Evolutionary conservation across 2,888 invertebrate genomes (phyloP).

Genomic region (Aromia moschata): DNA sequence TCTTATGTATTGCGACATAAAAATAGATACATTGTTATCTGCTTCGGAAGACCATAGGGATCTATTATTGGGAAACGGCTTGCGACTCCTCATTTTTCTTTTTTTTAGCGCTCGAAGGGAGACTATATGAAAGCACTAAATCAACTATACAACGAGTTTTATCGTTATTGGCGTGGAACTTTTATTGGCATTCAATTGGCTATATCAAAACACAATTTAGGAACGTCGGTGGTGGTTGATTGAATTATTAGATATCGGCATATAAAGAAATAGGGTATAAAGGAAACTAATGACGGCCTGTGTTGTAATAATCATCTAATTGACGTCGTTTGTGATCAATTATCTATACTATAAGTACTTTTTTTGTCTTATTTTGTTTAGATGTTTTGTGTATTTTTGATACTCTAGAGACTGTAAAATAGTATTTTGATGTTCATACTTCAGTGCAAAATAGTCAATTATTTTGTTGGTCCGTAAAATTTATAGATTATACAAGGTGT

Average conservation of each 20-base stretch:
- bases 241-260: background rate
- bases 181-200: background rate
- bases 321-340: no score
- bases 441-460: no score
- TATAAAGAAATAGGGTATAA: slow-evolving; percentile 4
- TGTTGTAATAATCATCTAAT: no score
- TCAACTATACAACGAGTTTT: background rate
- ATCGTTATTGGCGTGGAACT: background rate
- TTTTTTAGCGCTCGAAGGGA: background rate
- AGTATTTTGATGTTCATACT: no score
- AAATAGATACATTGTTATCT: background rate
- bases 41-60: background rate
- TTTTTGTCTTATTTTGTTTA: no score
- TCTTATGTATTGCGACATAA: no score
- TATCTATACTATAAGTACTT: no score
- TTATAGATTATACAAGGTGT: no score
- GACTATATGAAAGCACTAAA: background rate
- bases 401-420: no score
- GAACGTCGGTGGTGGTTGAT: background rate
- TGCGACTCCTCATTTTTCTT: background rate
- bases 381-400: no score
- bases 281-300: no score
- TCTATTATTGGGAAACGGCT: background rate
- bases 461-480: no score
- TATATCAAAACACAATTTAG: background rate